A percentile compares a stretch with the other conserved stretches of the same genome.
phyloP scores from a whole-genome alignment of 2,113 vertebrate genomes.

The Holacanthus passer region DNA sequence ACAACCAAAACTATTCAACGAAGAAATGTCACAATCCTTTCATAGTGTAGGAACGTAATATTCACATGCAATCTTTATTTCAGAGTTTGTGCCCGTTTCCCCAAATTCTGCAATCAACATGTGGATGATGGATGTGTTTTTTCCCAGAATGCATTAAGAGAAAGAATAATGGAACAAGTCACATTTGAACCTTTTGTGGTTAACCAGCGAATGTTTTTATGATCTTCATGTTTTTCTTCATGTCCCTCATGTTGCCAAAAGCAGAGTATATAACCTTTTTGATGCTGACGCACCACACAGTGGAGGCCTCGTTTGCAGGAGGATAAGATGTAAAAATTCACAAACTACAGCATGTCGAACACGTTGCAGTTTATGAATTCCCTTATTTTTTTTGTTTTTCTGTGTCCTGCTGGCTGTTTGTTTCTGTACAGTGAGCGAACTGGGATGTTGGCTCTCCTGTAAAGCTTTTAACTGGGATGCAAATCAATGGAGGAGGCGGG shows the following conservation, averaged over 20 bases:
- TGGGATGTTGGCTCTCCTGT: constrained; percentile 32
- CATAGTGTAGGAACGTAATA: not conserved
- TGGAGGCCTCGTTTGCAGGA: constrained; percentile 37
- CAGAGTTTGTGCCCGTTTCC: not conserved
- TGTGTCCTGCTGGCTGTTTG: not conserved
- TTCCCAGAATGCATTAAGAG: not conserved
- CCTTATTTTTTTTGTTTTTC: not conserved
- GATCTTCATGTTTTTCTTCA: not conserved
- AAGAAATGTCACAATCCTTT: not conserved
- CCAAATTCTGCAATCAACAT: too few species aligned
- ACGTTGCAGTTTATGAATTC: not conserved
- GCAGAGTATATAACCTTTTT: constrained; percentile 9
- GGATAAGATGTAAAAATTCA: not conserved
- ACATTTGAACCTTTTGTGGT: not conserved
- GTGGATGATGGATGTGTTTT: not conserved
- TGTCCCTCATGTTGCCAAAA: constrained; percentile 64
- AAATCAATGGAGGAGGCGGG: constrained; percentile 2
- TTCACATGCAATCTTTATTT: not conserved
- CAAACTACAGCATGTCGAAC: not conserved
- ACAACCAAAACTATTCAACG: not conserved
- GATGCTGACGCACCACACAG: constrained; percentile 13
- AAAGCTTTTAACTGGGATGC: constrained; percentile 62
- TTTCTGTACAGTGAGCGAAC: constrained; percentile 31
- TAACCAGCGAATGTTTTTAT: not conserved
- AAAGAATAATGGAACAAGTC: not conserved